phyloP scores from a whole-genome alignment of 2,113 vertebrate genomes.

The Cebidichthys violaceus region DNA sequence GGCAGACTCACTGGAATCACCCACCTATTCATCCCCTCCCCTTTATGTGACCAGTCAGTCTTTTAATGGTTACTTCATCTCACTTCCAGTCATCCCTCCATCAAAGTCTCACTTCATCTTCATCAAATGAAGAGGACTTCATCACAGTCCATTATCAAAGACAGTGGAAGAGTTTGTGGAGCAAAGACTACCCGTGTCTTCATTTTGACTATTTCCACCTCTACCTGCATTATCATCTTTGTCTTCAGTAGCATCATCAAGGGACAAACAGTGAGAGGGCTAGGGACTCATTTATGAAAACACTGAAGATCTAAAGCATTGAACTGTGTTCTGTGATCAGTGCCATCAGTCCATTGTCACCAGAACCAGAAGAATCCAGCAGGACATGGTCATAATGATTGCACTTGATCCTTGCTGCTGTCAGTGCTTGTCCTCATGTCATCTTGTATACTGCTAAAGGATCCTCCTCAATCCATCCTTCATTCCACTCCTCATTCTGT shows the following conservation, averaged over 20 bases:
- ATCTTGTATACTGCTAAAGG: constrained; percentile 9
- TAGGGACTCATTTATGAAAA: neutral
- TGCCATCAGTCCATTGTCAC: neutral
- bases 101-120: constrained; percentile 30
- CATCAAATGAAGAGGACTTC: neutral
- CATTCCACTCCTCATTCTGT: constrained; percentile 22
- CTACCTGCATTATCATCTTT: constrained; percentile 16
- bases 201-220: neutral
- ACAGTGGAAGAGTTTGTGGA: constrained; percentile 2
- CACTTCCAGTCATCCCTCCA: constrained; percentile 30
- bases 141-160: neutral
- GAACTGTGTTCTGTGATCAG: neutral
- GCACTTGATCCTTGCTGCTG: constrained; percentile 23
- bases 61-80: constrained; percentile 18
- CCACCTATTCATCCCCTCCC: constrained; percentile 23
- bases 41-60: neutral
- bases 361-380: neutral
- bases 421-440: constrained; percentile 3
- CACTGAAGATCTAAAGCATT: neutral
- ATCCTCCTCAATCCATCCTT: constrained; percentile 15
- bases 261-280: neutral
- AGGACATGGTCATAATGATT: neutral
- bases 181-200: neutral
- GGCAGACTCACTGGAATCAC: constrained; percentile 46
- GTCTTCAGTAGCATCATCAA: neutral